Conservation (phyloP, 2,888 invertebrate species). For the Brassicogethes aeneus region DNA sequence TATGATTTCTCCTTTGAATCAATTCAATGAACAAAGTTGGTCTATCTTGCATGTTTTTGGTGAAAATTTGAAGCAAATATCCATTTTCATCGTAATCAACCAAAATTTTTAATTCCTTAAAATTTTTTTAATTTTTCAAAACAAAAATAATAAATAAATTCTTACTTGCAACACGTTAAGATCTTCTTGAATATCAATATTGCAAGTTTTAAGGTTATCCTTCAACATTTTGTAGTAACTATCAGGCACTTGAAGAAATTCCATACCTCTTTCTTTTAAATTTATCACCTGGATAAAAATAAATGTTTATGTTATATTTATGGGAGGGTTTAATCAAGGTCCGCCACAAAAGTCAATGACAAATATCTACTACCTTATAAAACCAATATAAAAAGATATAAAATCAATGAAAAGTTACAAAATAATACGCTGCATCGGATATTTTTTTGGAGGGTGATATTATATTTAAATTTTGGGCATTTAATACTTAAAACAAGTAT, state of each 20-base stretch:
- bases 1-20: conserved; percentile 91
- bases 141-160: neutral
- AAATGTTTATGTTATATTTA: neutral
- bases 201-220: conserved; percentile 64
- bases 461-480: no score
- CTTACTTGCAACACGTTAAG: conserved; percentile 58
- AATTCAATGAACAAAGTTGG: conserved; percentile 96
- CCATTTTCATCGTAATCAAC: conserved; percentile 98
- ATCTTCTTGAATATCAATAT: conserved; percentile 78
- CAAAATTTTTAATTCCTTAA: conserved; percentile 80
- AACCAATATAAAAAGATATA: no score
- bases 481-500: no score
- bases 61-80: conserved; percentile 94
- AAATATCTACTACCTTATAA: no score
- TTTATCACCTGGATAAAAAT: conserved; percentile 50
- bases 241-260: conserved; percentile 84
- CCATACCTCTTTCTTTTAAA: conserved; percentile 72
- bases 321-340: neutral
- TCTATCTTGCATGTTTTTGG: conserved; percentile 93
- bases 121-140: no score
- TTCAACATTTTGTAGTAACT: conserved; percentile 82
- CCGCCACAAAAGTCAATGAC: no score
- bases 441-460: no score
- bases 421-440: no score
- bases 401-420: no score